These are phyloP conservation scores for Netelia melanura DNA, from an alignment of 2,888 invertebrate species.

Conservation along the genomic window DNA sequence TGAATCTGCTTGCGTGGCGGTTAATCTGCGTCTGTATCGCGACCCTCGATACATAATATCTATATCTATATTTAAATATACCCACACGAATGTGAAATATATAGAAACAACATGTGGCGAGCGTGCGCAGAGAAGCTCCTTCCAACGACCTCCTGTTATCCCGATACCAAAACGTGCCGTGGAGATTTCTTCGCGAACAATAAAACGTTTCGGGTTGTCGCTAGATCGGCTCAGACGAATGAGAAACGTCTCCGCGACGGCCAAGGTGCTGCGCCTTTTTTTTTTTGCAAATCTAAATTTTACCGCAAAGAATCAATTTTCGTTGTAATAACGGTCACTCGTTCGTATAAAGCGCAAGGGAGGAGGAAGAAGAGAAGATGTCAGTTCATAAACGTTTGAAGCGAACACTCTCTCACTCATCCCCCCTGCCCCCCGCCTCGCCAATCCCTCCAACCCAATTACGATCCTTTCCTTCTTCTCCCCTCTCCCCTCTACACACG, in stretches of 20 bases:
- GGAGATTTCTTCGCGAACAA: constrained; percentile 68
- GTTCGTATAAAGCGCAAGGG: constrained; percentile 7
- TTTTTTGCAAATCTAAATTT: constrained; percentile 21
- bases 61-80: background rate
- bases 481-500: background rate
- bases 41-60: constrained; percentile 8
- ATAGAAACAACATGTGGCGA: background rate
- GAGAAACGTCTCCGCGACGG: constrained; percentile 13
- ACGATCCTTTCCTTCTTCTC: constrained; percentile 11
- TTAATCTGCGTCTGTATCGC: constrained; percentile 10
- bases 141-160: constrained; percentile 55
- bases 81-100: constrained; percentile 13
- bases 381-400: background rate
- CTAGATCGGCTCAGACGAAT: background rate
- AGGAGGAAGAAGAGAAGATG: background rate
- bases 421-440: background rate
- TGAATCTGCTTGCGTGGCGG: background rate
- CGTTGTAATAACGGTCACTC: background rate
- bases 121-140: constrained; percentile 12
- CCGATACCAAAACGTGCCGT: constrained; percentile 65
- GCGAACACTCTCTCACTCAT: background rate
- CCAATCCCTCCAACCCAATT: background rate
- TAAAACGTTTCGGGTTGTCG: constrained; percentile 42
- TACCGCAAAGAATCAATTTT: constrained; percentile 4
- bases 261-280: constrained; percentile 14